Evolutionary conservation across 1,140 invertebrate genomes (phyloP), one percentile per base, ranked within the genome.

Genomic region (Coelopa frigida): DNA sequence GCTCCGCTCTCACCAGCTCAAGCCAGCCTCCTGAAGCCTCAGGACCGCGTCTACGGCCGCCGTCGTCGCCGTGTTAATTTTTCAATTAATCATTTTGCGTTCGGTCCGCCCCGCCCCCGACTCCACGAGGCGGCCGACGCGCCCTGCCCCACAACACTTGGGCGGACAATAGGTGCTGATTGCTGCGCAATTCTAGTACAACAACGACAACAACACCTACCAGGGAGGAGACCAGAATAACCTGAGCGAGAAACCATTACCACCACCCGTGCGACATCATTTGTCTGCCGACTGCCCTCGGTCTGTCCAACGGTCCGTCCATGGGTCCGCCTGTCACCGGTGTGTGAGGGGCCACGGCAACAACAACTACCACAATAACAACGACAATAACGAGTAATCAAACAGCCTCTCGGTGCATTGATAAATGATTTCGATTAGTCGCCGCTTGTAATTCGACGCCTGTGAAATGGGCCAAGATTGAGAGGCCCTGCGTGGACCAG

Each of bases 381-480:
- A 32, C 38, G 47, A 51, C 44, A 39, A 23, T 35, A 46, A 46
- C 4, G 41, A 39, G 23, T 44, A 45, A 42, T 42, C 40, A 42
- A 42, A 42, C 39, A 27, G 42, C 37, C 46, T 44, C 45, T 49
- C 51, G 53, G 57, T 53, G 59, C 59, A 51, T 62, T 65, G 62
- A 65, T 65, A 65, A 65, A 65, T 65, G 59, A 65, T 65, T 65
- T 65, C 61, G 61, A 65, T 65, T 65, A 65, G 61, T 65, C 61
- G 59, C 61, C 60, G 58, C 62, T 65, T 65, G 62, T 65, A 65
- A 65, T 65, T 60, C 62, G 62, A 65, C 62, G 62, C 62, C 62
- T 65, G 65, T 65, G n/a, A 65, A 65, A 65, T 65, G 62, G 62
- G 54, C 61, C 62, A 57, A 61, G 62, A 65, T 65, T 65, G 62